Base-by-base conservation (phyloP, 2,113 vertebrate species). In the Nyctibius bracteatus region DNA sequence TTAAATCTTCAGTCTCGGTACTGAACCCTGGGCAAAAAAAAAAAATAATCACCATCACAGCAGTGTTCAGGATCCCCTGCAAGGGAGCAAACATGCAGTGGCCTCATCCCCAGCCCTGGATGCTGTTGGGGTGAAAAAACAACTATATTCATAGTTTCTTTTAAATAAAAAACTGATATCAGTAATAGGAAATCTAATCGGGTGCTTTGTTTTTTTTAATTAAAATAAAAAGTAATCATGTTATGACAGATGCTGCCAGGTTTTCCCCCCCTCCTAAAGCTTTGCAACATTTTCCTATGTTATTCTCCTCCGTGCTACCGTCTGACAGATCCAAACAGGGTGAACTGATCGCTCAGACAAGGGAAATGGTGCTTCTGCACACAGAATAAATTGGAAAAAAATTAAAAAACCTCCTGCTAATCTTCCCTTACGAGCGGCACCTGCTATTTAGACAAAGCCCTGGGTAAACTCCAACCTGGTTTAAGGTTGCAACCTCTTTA, bases 401-500 rank as follows among this genome's bases (percentile, higher is more conserved):
- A 15, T 14, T 14, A 43, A 18, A 10, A 23, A 12, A 14, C 5
- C 6, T 39, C 25, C 57, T 31, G 20, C 10, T 74, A 43, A 73
- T 71, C 52, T 78, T 58, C 41, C 63, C 62, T 46, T 37, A 20
- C 11, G 5, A 90, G 88, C 19, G 15, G 79, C 85, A 96, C 87
- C 84, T 90, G 85, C 92, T 86, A 27, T 44, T 72, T 14, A 43
- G 78, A 15, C 65, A 39, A 44, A 62, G 49, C 77, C 33, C 51
- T 19, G 22, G 23, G 44, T 71, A 71, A 93, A 93, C 27, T 37
- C 74, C 66, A 86, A 39, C 85, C 70, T 73, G 88, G 88, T 90
- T 95, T 95, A 93, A 83, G 67, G 94, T 95, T 92, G 92, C 88
- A 92, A 25, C 73, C 71, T 73, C 79, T 51, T 70, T 10, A 86